These are phyloP conservation scores for Bombylius discolor DNA, from an alignment of 2,888 invertebrate species.

Conservation along the genomic window DNA sequence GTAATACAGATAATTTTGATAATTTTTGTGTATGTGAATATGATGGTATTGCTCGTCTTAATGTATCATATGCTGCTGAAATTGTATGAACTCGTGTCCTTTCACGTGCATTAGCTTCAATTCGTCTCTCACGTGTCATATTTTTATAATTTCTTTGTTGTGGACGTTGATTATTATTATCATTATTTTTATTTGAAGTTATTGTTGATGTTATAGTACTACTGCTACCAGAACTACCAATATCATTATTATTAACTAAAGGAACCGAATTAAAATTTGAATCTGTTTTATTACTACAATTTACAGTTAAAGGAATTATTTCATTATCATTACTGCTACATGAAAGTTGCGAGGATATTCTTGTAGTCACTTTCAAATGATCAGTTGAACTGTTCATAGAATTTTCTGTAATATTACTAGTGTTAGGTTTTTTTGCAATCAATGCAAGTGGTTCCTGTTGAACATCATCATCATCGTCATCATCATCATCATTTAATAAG, in stretches of 20 bases:
- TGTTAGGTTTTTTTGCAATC: conserved; percentile 38
- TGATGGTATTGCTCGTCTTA: conserved; percentile 72
- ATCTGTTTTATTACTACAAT: not conserved
- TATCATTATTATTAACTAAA: too few species aligned
- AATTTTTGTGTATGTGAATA: conserved; percentile 89
- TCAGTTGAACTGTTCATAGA: not conserved
- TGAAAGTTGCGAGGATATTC: too few species aligned
- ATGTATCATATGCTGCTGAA: conserved; percentile 85
- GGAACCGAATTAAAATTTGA: too few species aligned
- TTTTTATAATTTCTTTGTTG: conserved; percentile 87
- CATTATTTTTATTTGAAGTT: not conserved
- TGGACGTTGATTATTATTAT: conserved; percentile 24
- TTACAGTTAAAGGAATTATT: conserved; percentile 3
- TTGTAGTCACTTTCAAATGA: too few species aligned
- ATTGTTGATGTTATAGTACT: not conserved
- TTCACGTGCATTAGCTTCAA: conserved; percentile 90
- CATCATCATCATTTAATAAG: conserved; percentile 14
- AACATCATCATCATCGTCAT: conserved; percentile 40
- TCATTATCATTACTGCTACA: not conserved
- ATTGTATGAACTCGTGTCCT: conserved; percentile 89
- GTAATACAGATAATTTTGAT: conserved; percentile 79
- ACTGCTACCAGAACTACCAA: not conserved
- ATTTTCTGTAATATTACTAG: not conserved
- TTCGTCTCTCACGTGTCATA: conserved; percentile 83
- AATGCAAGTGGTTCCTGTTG: conserved; percentile 53